Conservation (phyloP, 2,888 invertebrate species). For the Meganola albula region DNA sequence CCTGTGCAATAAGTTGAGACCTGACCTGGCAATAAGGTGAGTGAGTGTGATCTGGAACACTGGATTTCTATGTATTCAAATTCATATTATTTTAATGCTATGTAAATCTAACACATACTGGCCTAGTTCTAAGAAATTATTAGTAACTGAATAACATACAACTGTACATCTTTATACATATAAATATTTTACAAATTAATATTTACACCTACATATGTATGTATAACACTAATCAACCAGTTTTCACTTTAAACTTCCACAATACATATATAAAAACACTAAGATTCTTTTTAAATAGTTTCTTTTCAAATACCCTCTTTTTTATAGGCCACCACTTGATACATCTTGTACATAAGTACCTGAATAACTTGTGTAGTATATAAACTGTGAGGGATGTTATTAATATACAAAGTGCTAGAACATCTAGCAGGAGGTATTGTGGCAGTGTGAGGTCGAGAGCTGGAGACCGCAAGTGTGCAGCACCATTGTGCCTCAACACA, state of each 20-base stretch:
- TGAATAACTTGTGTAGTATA: constrained; percentile 56
- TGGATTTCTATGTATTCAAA: no score
- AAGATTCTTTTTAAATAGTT: constrained; percentile 52
- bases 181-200: constrained; percentile 58
- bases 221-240: constrained; percentile 42
- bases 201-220: constrained; percentile 48
- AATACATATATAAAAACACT: constrained; percentile 55
- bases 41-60: no score
- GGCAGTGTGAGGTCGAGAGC: constrained; percentile 64
- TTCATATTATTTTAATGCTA: no score
- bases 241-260: constrained; percentile 62
- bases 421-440: constrained; percentile 66
- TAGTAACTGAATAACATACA: no score
- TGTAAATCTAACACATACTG: no score
- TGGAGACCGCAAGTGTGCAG: constrained; percentile 68
- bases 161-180: constrained; percentile 16
- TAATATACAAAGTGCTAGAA: constrained; percentile 50
- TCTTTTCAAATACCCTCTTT: constrained; percentile 53
- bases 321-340: constrained; percentile 65
- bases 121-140: no score
- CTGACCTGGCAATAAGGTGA: no score
- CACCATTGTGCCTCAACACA: constrained; percentile 77
- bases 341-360: constrained; percentile 61
- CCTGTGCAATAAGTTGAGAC: no score
- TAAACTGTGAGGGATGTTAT: constrained; percentile 44